Evolutionary conservation across 2,888 invertebrate genomes (phyloP), one percentile per base, ranked within the genome.

Genomic region (Pseudeuparius sepicola): DNA sequence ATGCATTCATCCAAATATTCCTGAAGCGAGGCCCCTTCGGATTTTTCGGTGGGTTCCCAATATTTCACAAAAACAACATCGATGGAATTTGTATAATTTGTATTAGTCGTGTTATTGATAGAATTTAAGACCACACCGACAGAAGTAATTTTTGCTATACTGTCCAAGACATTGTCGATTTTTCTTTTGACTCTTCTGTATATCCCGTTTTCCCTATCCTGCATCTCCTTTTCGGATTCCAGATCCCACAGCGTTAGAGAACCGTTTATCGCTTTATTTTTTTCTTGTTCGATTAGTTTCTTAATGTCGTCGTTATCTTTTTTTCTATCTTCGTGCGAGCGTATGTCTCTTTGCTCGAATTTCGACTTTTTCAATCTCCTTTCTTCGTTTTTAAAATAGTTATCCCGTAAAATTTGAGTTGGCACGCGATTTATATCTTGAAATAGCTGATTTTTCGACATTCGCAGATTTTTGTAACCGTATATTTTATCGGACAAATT

Each of bases 41-140:
- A 26, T 6, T 34, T 39, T 16, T 31, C 70, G 0, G 78, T 71
- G 43, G 77, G 79, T 44, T 80, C 67, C 73, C 84, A 81, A 52
- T 81, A 82, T 4, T 82, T 75, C 4, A 80, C 71, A 55, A 85
- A 83, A 11, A 79, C 66, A 30, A 83, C 61, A 60, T 85, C 75
- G 42, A 73, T 55, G 1, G 68, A 52, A 30, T 65, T 64, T 27
- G 67, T 48, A 14, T 46, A 42, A 14, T 40, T 45, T 4, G 52
- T n/a, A n/a, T n/a, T n/a, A n/a, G n/a, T n/a, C 4, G 6, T 46
- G 9, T 43, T 30, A 30, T 56, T 50, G 9, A 52, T 37, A 4
- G 59, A 45, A 23, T 56, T 48, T 14, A 56, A 34, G 14, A 60
- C 41, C n/a, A 54, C 49, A 61, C 63, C 63, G 35, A 63, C 55